Evolutionary conservation across 2,888 invertebrate species (phyloP), one percentile per base, ranked within the genome.

Genomic region (Conistra vaccinii): DNA sequence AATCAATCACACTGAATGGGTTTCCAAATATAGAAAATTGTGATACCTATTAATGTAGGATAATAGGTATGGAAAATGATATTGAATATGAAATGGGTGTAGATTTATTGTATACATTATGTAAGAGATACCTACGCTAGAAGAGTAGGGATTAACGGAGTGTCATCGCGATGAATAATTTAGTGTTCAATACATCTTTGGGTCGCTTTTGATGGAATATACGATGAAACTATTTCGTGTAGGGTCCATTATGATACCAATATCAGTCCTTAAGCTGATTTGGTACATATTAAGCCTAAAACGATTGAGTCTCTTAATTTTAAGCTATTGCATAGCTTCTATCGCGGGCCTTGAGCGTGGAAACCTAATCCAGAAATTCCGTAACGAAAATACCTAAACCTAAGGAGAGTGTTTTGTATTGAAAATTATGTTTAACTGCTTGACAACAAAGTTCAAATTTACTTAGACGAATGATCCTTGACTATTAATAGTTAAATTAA

Each of bases 131-230:
- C 35, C 17, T 65, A 45, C 7, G 26, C 51, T 26, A 20, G 57
- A 62, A 69, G 53, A 68, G 55, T n/a, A 35, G 68, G 80, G 73
- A 77, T 66, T 73, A 82, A 61, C 61, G 23, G 60, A 57, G 45
- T 78, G 78, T 80, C 65, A 57, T 66, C 65, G 5, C n/a, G 9
- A 69, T 80, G 68, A 82, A 80, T 82, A 78, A 73, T 73, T 77
- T 82, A 73, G 51, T 23, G 3, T 66, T 73, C 35, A 63, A 72
- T 55, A 71, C 39, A 76, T 69, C 42, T 63, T 66, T 81, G 35
- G 32, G 23, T 29, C 6, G 26, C n/a, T 39, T 39, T 14, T 45
- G 3, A 69, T 57, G 29, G 55, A 60, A 65, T 65, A 32, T 53
- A 12, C 5, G 26, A 51, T 61, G 48, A 53, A 53, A 68, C 45